Conservation (phyloP, 2,113 vertebrate species). For the Anhinga rufa region DNA sequence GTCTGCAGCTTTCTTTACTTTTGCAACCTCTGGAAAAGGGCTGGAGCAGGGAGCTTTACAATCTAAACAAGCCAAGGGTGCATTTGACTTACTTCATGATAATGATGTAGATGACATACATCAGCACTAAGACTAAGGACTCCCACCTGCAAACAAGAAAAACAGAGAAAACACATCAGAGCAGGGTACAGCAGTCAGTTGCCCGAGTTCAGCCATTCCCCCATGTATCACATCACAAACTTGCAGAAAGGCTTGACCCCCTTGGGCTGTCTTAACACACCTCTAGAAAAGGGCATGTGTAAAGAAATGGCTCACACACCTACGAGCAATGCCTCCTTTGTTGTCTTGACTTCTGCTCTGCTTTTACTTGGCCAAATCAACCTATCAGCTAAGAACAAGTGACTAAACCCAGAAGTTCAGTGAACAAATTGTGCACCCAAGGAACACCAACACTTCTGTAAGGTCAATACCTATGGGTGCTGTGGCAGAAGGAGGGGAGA, state of each 20-base stretch:
- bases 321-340: background rate
- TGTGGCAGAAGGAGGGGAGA: background rate
- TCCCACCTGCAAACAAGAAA: conserved; percentile 86
- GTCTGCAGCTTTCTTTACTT: background rate
- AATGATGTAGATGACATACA: conserved; percentile 94
- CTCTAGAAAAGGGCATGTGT: background rate
- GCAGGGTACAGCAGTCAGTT: background rate
- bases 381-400: background rate
- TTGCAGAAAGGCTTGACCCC: background rate
- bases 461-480: background rate
- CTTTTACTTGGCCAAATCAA: background rate
- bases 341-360: background rate
- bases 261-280: background rate
- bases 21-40: background rate
- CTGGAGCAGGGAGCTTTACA: background rate
- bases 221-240: accelerated
- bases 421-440: accelerated
- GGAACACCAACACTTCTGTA: background rate
- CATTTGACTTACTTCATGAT: conserved; percentile 94
- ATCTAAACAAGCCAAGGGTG: background rate
- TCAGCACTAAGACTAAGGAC: conserved; percentile 87
- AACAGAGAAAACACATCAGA: background rate
- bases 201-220: background rate
- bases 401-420: background rate
- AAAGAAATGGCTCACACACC: background rate